Evolutionary conservation across 1,140 invertebrate genomes (phyloP), one percentile per base, ranked within the genome.

Genomic region (Drosophila nannoptera): DNA sequence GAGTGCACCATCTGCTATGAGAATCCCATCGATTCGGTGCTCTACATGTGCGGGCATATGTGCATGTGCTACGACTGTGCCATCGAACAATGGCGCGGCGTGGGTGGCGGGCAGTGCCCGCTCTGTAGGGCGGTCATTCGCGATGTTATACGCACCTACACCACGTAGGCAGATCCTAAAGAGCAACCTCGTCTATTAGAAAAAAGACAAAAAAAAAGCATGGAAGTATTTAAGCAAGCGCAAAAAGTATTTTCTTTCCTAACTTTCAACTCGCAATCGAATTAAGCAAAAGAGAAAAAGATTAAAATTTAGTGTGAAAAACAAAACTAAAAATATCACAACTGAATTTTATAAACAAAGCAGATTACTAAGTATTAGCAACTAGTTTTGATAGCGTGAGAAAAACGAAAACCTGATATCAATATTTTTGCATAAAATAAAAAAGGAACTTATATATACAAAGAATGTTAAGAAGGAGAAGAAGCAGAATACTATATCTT

Each of bases 1-100:
- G 97, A 98, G 87, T 99, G 97, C 90, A 96, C 95, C 0, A 97
- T 99, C 49, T 99, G 98, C 90, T 98, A 97, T 87, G 97, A 99
- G 89, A 93, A 96, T 75, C 92, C 93, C 54, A 96, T 98, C 49
- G 96, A 99, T 90, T 95, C 95, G 76, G 97, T 98, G 16, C 91
- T 99, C 14, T 99, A 99, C 88, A 97, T 95, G 91, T 99, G 98
- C 90, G 97, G 98, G 40, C 97, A 99, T 91, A 98, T 99, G 96
- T 99, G 98, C 87, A 98, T 99, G 97, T 99, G 98, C 89, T 99
- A 97, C 86, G 92, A 96, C n/a, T 99, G 97, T 90, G 97, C 97
- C 2, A 92, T 96, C 11, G 94, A 97, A 75, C 96, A 98, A 83
- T 97, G 96, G 95, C 91, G 94, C 42, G 94, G 95, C 14, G 96